phyloP scores from a whole-genome alignment of 2,797 vertebrate species.

The Telmatherina bonti region DNA sequence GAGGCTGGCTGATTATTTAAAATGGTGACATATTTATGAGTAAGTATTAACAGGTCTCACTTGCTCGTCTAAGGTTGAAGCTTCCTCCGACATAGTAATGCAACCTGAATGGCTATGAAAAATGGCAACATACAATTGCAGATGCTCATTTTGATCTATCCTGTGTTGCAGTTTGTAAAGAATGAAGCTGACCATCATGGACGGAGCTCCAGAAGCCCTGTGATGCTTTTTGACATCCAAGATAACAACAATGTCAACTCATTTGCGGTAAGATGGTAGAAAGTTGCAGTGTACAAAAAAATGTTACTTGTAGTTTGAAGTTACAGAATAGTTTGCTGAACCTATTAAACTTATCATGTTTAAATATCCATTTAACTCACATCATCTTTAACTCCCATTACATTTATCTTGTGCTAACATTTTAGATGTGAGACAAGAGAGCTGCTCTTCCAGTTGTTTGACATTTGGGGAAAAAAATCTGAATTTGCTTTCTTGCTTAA shows the following conservation, averaged over 20 bases:
- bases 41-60: slow-evolving; percentile 50
- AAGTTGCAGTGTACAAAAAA: not conserved
- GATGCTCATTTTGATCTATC: slow-evolving; percentile 9
- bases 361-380: slow-evolving; percentile 25
- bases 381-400: slow-evolving; percentile 39
- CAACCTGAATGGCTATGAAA: slow-evolving; percentile 14
- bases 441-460: not conserved
- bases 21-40: slow-evolving; percentile 46
- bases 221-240: slow-evolving; percentile 84
- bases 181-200: slow-evolving; percentile 80
- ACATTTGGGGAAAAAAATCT: slow-evolving; percentile 13
- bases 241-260: slow-evolving; percentile 88
- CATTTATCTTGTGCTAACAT: slow-evolving; percentile 8
- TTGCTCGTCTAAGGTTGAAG: slow-evolving; percentile 32
- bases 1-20: slow-evolving; percentile 26
- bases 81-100: slow-evolving; percentile 18
- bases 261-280: slow-evolving; percentile 80
- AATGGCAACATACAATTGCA: slow-evolving; percentile 6
- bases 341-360: slow-evolving; percentile 28
- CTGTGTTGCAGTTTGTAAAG: slow-evolving; percentile 77
- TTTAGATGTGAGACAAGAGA: not conserved
- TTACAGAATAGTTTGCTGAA: slow-evolving; percentile 31
- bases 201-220: slow-evolving; percentile 83
- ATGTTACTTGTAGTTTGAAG: not conserved
- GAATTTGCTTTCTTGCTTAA: slow-evolving; percentile 8